These are phyloP conservation scores for Diarsia mendica DNA, from an alignment of 2,888 invertebrate genomes.

Conservation along the genomic window DNA sequence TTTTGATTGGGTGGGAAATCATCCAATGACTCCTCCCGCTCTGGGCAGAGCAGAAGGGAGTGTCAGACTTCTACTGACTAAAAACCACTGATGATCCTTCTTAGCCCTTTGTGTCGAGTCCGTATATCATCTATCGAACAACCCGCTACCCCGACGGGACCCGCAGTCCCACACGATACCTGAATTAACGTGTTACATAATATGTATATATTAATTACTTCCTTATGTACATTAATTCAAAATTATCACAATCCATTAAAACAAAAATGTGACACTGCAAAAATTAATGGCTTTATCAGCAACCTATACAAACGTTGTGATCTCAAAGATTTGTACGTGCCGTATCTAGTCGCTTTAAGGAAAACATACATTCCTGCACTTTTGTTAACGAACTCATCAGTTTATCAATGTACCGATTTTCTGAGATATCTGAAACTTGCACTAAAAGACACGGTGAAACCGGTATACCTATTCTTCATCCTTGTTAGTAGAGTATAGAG, in stretches of 20 bases:
- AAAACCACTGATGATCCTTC: too few species aligned
- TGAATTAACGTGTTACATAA: background rate
- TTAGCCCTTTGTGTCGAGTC: too few species aligned
- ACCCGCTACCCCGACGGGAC: too few species aligned
- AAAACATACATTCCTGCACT: slow-evolving; percentile 49
- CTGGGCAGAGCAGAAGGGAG: too few species aligned
- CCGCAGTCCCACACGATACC: background rate
- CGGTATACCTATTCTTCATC: background rate
- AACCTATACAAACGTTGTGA: slow-evolving; percentile 13
- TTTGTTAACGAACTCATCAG: slow-evolving; percentile 23
- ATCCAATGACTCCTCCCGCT: too few species aligned
- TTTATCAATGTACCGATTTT: slow-evolving; percentile 24
- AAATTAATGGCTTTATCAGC: slow-evolving; percentile 23
- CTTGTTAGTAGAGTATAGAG: background rate
- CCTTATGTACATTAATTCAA: background rate
- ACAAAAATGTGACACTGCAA: slow-evolving; percentile 15
- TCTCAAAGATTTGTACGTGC: slow-evolving; percentile 47
- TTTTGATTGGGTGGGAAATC: too few species aligned
- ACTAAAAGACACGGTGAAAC: background rate
- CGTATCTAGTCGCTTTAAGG: slow-evolving; percentile 34
- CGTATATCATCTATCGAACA: too few species aligned
- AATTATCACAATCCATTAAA: background rate
- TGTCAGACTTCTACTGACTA: too few species aligned
- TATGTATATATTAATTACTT: background rate
- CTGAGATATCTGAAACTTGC: background rate